Percentiles rank a stretch among this genome's conserved stretches.
phyloP scores from a whole-genome alignment of 2,113 vertebrate species.

The Sapayoa aenigma region DNA sequence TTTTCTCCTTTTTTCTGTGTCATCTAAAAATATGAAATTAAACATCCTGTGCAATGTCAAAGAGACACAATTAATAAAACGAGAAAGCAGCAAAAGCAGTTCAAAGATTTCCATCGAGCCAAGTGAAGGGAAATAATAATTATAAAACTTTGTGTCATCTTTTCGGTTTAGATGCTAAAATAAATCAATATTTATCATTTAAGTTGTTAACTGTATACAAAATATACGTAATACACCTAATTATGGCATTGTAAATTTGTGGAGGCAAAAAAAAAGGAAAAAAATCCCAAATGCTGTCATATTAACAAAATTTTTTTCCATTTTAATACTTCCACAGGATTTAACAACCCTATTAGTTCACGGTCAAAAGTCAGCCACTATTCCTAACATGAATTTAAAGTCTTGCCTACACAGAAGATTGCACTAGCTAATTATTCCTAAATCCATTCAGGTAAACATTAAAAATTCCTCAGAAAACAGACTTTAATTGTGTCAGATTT shows the following conservation, averaged over 20 bases:
- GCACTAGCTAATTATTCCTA: neutral
- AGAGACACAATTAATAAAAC: neutral
- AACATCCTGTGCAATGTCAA: neutral
- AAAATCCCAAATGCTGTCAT: neutral
- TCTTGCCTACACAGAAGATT: neutral
- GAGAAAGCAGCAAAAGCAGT: neutral
- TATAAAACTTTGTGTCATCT: neutral
- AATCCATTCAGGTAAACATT: neutral
- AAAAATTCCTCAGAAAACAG: constrained; percentile 2
- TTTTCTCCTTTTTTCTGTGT: neutral
- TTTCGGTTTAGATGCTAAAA: neutral
- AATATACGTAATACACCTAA: neutral
- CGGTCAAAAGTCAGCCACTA: neutral
- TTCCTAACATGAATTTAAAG: neutral
- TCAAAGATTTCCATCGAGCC: neutral
- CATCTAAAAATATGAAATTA: neutral
- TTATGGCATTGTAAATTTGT: fast-evolving
- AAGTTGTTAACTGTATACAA: neutral
- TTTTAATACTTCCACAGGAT: neutral
- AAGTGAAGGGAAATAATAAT: neutral
- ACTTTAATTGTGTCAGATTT: neutral
- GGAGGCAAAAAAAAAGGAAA: neutral
- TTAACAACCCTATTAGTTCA: neutral
- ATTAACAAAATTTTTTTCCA: neutral
- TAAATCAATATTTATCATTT: neutral